Evolutionary conservation across 2,888 invertebrate species (phyloP).

Genomic region (Antheraea assamensis): DNA sequence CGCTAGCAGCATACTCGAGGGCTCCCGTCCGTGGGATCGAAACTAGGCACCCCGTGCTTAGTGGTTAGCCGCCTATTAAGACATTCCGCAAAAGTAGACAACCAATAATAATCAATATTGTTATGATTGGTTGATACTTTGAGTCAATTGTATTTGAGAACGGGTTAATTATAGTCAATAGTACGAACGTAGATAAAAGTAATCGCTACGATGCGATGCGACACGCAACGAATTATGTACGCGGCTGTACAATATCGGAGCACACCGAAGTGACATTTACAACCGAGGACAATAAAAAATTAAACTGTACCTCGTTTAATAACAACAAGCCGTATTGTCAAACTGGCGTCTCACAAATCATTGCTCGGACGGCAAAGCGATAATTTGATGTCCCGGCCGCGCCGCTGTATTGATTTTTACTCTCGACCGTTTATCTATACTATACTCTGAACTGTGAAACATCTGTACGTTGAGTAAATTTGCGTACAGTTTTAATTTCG

Average conservation of each 20-base stretch:
- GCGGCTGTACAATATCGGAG: conserved; percentile 9
- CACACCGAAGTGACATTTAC: conserved; percentile 31
- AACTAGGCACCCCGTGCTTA: no score
- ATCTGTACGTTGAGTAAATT: background rate
- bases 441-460: background rate
- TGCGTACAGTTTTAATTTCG: background rate
- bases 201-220: background rate
- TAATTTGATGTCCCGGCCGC: conserved; percentile 22
- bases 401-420: conserved; percentile 9
- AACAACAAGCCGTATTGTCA: conserved; percentile 33
- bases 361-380: conserved; percentile 26
- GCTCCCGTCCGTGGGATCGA: no score
- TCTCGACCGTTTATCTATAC: background rate
- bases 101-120: no score
- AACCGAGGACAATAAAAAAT: conserved; percentile 22
- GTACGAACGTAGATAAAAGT: no score
- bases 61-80: no score
- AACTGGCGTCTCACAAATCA: conserved; percentile 35
- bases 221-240: background rate
- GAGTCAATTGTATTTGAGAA: no score
- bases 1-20: no score
- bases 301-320: conserved; percentile 23
- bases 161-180: no score
- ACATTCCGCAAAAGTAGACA: no score
- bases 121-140: no score